Conservation (phyloP, 1,140 invertebrate genomes). For the Cydia splendana region DNA sequence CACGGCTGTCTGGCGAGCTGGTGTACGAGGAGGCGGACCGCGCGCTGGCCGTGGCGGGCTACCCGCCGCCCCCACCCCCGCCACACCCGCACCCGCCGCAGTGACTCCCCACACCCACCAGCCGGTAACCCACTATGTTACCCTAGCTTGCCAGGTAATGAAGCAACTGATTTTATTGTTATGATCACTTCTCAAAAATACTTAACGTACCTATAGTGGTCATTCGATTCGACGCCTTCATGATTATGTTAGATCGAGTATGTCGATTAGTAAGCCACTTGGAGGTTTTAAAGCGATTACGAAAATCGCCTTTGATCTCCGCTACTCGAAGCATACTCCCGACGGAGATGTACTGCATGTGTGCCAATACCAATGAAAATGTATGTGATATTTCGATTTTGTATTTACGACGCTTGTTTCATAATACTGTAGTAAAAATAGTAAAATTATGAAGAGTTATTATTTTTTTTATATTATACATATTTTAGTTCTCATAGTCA, state of each 20-base stretch:
- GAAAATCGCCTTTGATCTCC: background rate
- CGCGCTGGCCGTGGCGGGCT: conserved; percentile 38
- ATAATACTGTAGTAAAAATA: background rate
- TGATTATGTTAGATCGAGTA: background rate
- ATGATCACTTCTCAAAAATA: background rate
- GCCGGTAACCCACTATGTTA: background rate
- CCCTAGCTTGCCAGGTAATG: background rate
- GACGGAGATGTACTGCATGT: conserved; percentile 8
- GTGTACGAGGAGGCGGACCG: conserved; percentile 45
- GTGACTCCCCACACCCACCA: background rate
- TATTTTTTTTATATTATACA: conserved; percentile 20
- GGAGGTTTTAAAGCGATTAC: no score
- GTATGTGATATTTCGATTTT: conserved; percentile 14
- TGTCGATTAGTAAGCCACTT: background rate
- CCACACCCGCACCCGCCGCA: conserved; percentile 4
- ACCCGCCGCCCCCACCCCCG: conserved; percentile 36
- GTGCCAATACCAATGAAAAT: conserved; percentile 27
- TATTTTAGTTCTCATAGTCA: conserved; percentile 6
- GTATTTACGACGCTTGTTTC: conserved; percentile 8
- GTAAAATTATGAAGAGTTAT: conserved; percentile 1
- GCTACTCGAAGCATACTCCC: background rate
- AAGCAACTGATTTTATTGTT: background rate
- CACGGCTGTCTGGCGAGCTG: conserved; percentile 51
- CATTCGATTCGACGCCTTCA: background rate
- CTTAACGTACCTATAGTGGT: background rate